A percentile compares a stretch with the other conserved stretches of the same genome.
These are phyloP conservation scores for Dryocosmus kuriphilus DNA, from an alignment of 2,888 invertebrate species.

Conservation along the genomic window DNA sequence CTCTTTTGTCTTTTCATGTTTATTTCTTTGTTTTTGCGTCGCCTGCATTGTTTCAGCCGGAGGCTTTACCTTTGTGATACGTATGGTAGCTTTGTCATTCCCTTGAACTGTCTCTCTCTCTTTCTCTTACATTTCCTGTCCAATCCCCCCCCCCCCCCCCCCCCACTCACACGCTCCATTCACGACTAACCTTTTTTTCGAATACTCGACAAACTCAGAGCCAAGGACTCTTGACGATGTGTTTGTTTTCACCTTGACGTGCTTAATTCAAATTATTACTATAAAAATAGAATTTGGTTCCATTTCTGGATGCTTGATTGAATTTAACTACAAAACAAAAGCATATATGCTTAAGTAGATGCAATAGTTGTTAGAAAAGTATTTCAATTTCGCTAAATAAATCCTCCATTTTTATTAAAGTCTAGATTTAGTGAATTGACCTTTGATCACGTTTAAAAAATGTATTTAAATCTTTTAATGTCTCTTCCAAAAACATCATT, in stretches of 20 bases:
- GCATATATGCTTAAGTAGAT: too few relatives aligned
- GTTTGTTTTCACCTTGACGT: slow-evolving; percentile 45
- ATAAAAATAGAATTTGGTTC: not conserved
- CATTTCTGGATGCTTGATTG: not conserved
- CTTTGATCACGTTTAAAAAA: too few relatives aligned
- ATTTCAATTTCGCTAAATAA: too few relatives aligned
- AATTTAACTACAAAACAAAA: not conserved
- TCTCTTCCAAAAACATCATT: too few relatives aligned
- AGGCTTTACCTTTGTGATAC: slow-evolving; percentile 64
- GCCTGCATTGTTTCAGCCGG: slow-evolving; percentile 72
- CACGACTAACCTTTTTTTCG: slow-evolving; percentile 54
- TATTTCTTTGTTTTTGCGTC: slow-evolving; percentile 76
- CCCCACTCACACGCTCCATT: too few relatives aligned
- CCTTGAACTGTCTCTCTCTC: slow-evolving; percentile 62
- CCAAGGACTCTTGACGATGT: slow-evolving; percentile 45
- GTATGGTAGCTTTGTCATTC: slow-evolving; percentile 69
- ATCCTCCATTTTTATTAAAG: too few relatives aligned
- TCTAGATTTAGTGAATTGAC: too few relatives aligned
- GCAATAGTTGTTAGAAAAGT: too few relatives aligned
- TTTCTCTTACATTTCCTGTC: slow-evolving; percentile 50
- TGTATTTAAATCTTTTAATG: too few relatives aligned
- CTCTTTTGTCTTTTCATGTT: slow-evolving; percentile 75
- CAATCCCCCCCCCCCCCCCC: too few relatives aligned
- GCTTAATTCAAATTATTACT: not conserved
- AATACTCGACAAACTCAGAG: slow-evolving; percentile 20